Conservation (phyloP, 2,113 vertebrate genomes). For the Astur gentilis region DNA sequence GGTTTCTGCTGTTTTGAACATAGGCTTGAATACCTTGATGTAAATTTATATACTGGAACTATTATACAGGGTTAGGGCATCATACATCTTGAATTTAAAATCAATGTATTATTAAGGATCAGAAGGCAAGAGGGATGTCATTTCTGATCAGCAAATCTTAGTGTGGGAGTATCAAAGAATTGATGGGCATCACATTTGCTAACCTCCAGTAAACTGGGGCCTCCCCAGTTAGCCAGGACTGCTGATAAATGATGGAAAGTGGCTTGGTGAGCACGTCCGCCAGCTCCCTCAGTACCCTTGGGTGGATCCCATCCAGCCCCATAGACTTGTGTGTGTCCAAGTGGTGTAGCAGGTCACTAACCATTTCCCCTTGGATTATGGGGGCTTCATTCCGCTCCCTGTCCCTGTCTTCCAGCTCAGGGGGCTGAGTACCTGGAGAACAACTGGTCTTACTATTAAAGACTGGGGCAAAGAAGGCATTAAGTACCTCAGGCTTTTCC, state of each 20-base stretch:
- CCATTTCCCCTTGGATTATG: background rate
- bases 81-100: background rate
- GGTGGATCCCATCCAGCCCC: background rate
- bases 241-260: background rate
- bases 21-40: background rate
- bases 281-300: background rate
- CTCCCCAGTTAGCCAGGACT: background rate
- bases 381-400: background rate
- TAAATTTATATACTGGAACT: background rate
- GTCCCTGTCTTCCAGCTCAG: background rate
- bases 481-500: background rate
- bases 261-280: accelerated
- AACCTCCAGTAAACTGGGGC: background rate
- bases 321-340: background rate
- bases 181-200: background rate
- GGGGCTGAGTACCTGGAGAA: background rate
- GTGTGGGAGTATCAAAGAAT: background rate
- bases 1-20: background rate
- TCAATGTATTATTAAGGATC: background rate
- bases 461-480: background rate
- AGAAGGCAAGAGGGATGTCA: background rate
- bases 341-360: background rate
- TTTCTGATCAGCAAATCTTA: background rate
- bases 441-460: background rate
- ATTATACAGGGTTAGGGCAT: background rate